Percentiles rank a stretch among this genome's conserved stretches.
Conservation (phyloP, 64 coral and sea anemone genomes). For the Anthopleura sola region DNA sequence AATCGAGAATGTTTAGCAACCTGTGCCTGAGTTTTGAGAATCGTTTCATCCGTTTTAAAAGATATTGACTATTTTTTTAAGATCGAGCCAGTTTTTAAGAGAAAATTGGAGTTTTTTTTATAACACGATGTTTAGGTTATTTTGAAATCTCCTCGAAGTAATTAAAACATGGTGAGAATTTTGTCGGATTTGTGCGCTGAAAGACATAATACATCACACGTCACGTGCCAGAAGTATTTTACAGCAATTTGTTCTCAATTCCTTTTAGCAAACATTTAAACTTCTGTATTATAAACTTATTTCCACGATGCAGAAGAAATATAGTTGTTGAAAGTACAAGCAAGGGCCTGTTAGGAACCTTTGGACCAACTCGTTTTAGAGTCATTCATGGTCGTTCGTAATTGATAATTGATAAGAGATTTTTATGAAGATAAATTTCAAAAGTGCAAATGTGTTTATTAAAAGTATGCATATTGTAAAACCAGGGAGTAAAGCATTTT, state of each 20-base stretch:
- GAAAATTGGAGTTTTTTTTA: neutral
- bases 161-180: slow-evolving; percentile 17
- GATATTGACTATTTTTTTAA: too few relatives aligned
- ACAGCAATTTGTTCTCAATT: slow-evolving; percentile 18
- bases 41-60: too few relatives aligned
- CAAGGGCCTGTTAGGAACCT: neutral
- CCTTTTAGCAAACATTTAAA: neutral
- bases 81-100: neutral
- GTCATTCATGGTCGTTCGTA: neutral
- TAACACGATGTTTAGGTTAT: slow-evolving; percentile 10
- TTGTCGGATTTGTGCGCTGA: slow-evolving; percentile 23
- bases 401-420: neutral
- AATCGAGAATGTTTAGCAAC: neutral
- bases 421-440: neutral
- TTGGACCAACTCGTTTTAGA: neutral
- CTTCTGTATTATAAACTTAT: slow-evolving; percentile 14
- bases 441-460: neutral
- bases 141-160: neutral
- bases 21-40: neutral
- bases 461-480: neutral
- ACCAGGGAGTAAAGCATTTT: neutral
- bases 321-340: neutral
- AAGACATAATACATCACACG: neutral
- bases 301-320: neutral
- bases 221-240: slow-evolving; percentile 6